Percentiles rank a stretch among this genome's conserved stretches.
Evolutionary conservation across 2,113 vertebrate species (phyloP).

Genomic region (Sus scrofa): DNA sequence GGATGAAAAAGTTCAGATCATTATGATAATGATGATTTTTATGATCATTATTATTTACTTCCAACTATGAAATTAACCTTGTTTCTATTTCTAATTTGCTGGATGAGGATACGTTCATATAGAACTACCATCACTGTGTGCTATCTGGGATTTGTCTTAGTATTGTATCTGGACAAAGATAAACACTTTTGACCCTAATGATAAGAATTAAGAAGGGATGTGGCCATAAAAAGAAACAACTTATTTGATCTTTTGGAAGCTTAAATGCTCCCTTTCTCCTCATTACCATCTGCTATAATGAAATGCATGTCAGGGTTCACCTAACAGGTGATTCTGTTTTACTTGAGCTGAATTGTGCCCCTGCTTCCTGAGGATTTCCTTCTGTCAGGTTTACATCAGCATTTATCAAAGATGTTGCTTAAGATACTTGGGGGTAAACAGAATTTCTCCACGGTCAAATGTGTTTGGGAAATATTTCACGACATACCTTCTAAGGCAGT

Average conservation of each 20-base stretch:
- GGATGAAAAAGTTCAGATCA: background rate
- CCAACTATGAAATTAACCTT: background rate
- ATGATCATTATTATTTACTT: background rate
- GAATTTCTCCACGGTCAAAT: background rate
- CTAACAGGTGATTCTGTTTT: background rate
- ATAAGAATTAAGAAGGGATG: background rate
- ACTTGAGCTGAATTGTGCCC: background rate
- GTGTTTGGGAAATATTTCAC: background rate
- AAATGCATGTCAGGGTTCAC: background rate
- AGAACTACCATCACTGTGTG: background rate
- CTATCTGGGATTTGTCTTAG: background rate
- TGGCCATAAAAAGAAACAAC: background rate
- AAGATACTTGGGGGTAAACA: background rate
- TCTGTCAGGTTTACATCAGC: background rate
- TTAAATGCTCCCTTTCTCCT: background rate
- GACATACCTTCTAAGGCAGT: background rate
- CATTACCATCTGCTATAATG: background rate
- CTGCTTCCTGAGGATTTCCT: background rate
- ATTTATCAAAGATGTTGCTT: slow-evolving; percentile 27
- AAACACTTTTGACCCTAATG: background rate
- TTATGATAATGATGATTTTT: background rate
- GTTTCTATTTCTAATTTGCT: background rate
- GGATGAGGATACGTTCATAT: background rate
- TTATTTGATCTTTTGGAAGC: background rate
- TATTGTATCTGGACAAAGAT: background rate